phyloP scores from a whole-genome alignment of 1,140 invertebrate genomes.

The Brachionus asplanchnoidis region DNA sequence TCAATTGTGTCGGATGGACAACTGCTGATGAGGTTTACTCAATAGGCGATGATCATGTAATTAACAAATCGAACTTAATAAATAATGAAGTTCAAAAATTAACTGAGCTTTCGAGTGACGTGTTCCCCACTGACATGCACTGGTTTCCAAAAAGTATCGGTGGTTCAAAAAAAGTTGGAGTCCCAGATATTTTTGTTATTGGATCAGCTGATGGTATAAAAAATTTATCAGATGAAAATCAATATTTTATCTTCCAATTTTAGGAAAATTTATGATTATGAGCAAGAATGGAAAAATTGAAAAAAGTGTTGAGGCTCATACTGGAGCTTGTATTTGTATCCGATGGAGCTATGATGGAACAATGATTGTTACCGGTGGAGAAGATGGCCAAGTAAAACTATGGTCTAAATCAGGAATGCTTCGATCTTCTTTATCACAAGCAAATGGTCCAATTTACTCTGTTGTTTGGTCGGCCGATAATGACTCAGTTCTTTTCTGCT shows the following conservation, averaged over 20 bases:
- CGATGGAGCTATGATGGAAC: slow-evolving; percentile 87
- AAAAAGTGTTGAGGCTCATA: slow-evolving; percentile 83
- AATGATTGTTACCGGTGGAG: slow-evolving; percentile 82
- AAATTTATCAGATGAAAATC: neutral
- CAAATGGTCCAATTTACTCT: slow-evolving; percentile 63
- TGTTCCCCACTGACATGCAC: slow-evolving; percentile 81
- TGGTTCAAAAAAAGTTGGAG: slow-evolving; percentile 58
- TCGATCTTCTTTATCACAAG: slow-evolving; percentile 76
- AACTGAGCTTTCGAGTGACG: slow-evolving; percentile 69
- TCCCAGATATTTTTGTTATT: slow-evolving; percentile 73
- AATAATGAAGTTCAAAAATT: slow-evolving; percentile 65
- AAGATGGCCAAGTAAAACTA: slow-evolving; percentile 91
- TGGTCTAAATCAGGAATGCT: slow-evolving; percentile 94
- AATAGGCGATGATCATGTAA: slow-evolving; percentile 80
- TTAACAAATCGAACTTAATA: slow-evolving; percentile 79
- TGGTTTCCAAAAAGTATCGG: slow-evolving; percentile 63
- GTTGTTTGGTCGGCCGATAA: slow-evolving; percentile 81
- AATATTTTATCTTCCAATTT: neutral
- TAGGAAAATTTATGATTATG: slow-evolving; percentile 80
- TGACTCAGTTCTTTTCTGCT: slow-evolving; percentile 75
- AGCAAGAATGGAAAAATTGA: slow-evolving; percentile 83
- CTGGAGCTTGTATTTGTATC: slow-evolving; percentile 71
- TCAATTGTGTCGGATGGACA: slow-evolving; percentile 83
- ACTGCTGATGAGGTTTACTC: slow-evolving; percentile 85
- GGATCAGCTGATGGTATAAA: slow-evolving; percentile 75